Percentiles rank a stretch among this genome's conserved stretches.
Evolutionary conservation across 2,113 vertebrate species (phyloP).

Genomic region (Chiloscyllium plagiosum): DNA sequence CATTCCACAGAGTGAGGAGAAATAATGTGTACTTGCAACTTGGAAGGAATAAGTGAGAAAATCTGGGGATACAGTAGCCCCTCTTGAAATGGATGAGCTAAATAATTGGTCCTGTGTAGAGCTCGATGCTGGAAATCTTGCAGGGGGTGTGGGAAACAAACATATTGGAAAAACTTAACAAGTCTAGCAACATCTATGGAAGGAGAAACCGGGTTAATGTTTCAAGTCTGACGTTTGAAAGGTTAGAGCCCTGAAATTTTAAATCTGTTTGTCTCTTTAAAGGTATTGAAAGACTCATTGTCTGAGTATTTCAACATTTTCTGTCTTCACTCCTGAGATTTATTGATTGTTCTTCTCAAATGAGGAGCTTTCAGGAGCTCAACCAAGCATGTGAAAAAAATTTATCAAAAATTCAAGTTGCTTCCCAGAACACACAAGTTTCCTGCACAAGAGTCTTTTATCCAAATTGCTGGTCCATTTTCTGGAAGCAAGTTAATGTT

Average conservation of each 20-base stretch:
- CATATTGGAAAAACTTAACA: background rate
- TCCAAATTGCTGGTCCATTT: background rate
- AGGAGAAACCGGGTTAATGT: background rate
- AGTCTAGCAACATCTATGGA: background rate
- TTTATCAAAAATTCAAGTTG: background rate
- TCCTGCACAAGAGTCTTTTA: background rate
- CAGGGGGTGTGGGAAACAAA: background rate
- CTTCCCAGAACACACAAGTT: background rate
- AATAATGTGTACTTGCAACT: background rate
- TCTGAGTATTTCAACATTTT: background rate
- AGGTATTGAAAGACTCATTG: too few species aligned
- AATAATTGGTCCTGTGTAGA: background rate
- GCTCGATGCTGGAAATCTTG: background rate
- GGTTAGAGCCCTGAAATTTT: background rate
- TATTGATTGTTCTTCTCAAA: background rate
- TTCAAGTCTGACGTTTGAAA: background rate
- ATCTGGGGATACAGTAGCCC: background rate
- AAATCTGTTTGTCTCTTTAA: too few species aligned
- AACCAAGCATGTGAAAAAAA: background rate
- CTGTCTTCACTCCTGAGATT: background rate
- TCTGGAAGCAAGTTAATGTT: background rate
- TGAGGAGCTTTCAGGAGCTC: background rate
- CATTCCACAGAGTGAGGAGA: background rate
- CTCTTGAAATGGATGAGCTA: background rate
- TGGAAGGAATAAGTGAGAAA: background rate